A percentile compares a stretch with the other conserved stretches of the same genome.
Conservation (phyloP, 2,113 vertebrate species). For the Vidua chalybeata region DNA sequence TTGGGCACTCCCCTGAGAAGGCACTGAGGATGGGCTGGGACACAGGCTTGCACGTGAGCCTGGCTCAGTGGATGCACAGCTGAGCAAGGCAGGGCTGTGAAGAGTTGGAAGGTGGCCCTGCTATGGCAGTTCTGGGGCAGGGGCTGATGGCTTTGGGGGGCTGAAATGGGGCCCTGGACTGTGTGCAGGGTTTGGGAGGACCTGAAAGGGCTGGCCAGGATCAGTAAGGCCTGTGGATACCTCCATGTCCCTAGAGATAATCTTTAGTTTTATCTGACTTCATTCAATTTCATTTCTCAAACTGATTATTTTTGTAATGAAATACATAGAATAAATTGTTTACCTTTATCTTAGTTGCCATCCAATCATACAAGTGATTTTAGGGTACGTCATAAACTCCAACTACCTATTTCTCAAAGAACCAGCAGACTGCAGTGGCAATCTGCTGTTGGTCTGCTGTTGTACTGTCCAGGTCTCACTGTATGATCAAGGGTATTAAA, state of each 20-base stretch:
- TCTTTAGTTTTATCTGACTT: background rate
- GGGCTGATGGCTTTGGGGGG: accelerated
- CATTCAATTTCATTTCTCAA: background rate
- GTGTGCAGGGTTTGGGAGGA: too few relatives aligned
- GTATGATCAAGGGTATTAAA: background rate
- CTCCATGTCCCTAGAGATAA: background rate
- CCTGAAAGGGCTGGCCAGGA: background rate
- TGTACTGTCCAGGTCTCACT: background rate
- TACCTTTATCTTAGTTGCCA: background rate
- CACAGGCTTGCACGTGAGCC: accelerated
- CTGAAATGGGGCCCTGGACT: background rate
- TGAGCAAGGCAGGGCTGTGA: background rate
- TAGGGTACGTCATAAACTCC: background rate
- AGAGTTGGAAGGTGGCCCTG: background rate
- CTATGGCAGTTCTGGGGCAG: background rate
- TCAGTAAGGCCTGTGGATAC: background rate
- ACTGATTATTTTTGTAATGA: background rate
- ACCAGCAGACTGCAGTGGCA: background rate
- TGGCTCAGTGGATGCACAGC: accelerated
- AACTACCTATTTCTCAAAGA: background rate
- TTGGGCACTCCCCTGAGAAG: background rate
- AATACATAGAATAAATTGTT: background rate
- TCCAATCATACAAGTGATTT: background rate
- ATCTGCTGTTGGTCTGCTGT: background rate
- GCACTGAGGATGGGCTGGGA: background rate